Conservation (phyloP, 1,140 invertebrate genomes). For the Plodia interpunctella region DNA sequence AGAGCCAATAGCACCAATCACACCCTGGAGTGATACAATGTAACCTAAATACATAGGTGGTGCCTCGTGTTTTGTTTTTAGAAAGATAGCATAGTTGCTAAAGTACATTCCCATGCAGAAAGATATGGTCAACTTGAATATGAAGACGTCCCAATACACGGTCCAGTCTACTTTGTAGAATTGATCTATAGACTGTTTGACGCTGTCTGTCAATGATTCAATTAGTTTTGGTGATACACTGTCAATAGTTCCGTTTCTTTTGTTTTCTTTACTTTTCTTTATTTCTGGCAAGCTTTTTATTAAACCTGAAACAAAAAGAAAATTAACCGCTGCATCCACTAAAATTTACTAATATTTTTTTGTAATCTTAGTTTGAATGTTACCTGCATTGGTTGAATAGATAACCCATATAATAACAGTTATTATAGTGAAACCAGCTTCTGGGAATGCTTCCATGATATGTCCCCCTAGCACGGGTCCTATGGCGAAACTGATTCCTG, state of each 20-base stretch:
- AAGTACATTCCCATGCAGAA: conserved; percentile 66
- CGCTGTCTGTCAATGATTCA: conserved; percentile 29
- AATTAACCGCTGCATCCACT: too few relatives aligned
- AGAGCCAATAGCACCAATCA: conserved; percentile 58
- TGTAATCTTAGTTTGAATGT: conserved; percentile 5
- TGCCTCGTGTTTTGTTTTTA: conserved; percentile 67
- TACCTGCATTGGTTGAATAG: conserved; percentile 75
- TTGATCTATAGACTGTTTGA: conserved; percentile 50
- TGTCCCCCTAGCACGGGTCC: conserved; percentile 81
- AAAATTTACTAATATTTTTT: not conserved
- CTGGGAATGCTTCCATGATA: conserved; percentile 71
- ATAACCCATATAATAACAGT: conserved; percentile 56
- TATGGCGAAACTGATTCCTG: conserved; percentile 79
- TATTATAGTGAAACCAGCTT: conserved; percentile 73
- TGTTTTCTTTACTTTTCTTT: conserved; percentile 17
- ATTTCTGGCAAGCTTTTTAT: conserved; percentile 14
- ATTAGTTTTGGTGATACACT: conserved; percentile 12
- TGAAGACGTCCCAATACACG: conserved; percentile 68
- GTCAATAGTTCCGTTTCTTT: conserved; percentile 11
- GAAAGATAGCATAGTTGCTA: conserved; percentile 63
- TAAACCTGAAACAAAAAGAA: conserved; percentile 16
- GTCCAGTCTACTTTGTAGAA: conserved; percentile 66
- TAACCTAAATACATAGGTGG: conserved; percentile 73
- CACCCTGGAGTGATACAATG: conserved; percentile 74
- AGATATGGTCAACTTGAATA: conserved; percentile 59